phyloP scores from a whole-genome alignment of 37 sponge, comb jelly and placozoan genomes.

The Amphimedon queenslandica region DNA sequence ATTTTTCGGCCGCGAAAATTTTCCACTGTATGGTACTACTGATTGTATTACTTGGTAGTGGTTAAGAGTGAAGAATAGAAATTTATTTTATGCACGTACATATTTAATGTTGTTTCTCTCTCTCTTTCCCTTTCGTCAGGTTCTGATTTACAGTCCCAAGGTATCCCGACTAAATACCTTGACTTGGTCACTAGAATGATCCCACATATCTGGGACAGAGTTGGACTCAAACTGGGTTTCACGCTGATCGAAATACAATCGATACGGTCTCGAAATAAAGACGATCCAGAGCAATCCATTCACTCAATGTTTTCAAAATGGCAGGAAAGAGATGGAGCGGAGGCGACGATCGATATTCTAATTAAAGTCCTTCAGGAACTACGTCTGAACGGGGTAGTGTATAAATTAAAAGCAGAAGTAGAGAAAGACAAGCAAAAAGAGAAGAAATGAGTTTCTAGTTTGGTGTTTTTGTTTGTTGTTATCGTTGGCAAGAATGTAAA shows the following conservation, averaged over 20 bases:
- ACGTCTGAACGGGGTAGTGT: too few species aligned
- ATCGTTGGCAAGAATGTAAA: not conserved
- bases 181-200: too few species aligned
- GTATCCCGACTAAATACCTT: too few species aligned
- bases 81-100: too few species aligned
- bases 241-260: constrained; percentile 5
- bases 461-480: not conserved
- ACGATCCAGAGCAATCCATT: constrained; percentile 4
- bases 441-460: not conserved
- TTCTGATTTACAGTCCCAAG: too few species aligned
- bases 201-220: constrained; percentile 23
- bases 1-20: too few species aligned
- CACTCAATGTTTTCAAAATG: constrained; percentile 39
- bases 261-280: not conserved
- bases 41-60: too few species aligned
- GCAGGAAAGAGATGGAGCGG: constrained; percentile 15
- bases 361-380: constrained; percentile 25
- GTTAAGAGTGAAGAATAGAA: constrained; percentile 12
- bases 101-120: too few species aligned
- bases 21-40: too few species aligned
- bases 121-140: too few species aligned
- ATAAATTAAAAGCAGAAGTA: too few species aligned
- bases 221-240: constrained; percentile 43
- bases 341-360: constrained; percentile 30
- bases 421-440: too few species aligned